These are phyloP conservation scores for Trachemys scripta DNA, from an alignment of 2,113 vertebrate genomes.

Conservation along the genomic window DNA sequence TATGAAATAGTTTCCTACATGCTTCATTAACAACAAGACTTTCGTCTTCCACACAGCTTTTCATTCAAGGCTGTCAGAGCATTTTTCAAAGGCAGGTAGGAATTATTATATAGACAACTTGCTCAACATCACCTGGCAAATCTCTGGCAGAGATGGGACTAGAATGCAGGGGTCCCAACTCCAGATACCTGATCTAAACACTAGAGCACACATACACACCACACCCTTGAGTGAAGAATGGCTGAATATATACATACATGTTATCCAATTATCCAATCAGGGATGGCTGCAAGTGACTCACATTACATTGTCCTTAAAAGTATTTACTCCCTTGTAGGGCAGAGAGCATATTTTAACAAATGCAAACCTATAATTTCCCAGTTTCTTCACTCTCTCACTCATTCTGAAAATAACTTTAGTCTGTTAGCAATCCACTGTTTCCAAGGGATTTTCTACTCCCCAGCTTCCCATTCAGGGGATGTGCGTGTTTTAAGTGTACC, in stretches of 20 bases:
- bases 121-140: background rate
- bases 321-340: background rate
- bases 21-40: rapidly evolving
- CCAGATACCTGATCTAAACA: rapidly evolving
- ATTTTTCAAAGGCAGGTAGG: rapidly evolving
- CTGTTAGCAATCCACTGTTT: background rate
- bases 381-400: background rate
- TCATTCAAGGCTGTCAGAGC: background rate
- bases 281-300: background rate
- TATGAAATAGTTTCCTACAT: background rate
- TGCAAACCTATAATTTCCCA: background rate
- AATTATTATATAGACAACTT: rapidly evolving
- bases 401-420: conserved; percentile 9
- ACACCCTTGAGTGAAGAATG: background rate
- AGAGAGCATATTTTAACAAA: background rate
- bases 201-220: rapidly evolving
- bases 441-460: background rate
- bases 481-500: background rate
- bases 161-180: rapidly evolving
- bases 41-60: rapidly evolving
- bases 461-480: conserved; percentile 3
- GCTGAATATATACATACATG: background rate
- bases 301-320: background rate
- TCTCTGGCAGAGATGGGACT: background rate
- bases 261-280: background rate